Base-by-base conservation (phyloP, 2,113 vertebrate species). In the Scalopus aquaticus region DNA sequence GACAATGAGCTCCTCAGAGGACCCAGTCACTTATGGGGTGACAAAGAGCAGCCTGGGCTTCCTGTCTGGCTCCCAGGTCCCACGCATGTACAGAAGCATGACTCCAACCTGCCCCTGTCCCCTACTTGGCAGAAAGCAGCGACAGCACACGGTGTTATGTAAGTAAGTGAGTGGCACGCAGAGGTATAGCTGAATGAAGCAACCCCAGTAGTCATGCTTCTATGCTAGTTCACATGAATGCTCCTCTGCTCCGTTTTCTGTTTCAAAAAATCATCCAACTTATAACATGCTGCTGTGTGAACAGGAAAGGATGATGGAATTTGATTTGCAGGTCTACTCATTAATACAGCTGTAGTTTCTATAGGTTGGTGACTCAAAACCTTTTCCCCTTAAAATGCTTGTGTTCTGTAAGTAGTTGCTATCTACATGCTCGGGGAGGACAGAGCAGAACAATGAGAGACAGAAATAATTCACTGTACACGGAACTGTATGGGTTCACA, bases 101-200 rank as follows among this genome's bases (percentile, higher is more conserved):
- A 88, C 92, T 79, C 54, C 17, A 78, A 78, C 28, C 72, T 90
- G 91, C 95, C 93, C 93, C 65, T 88, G 72, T 77, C 79, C 88
- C 84, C 89, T 26, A 69, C 95, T 87, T 95, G 93, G 95, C 96
- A 62, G 74, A 78, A 9, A 2, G 51, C 79, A 32, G 19, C 22
- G 42, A 76, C 10, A 8, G 35, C 51, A 28, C 20, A 0, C 0
- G 2, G 44, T 67, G 44, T 69, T 94, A 74, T 13, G 39, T 85
- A 91, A 95, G 39, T 85, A 91, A 95, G 79, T 2, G 0, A 79
- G 42, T 10, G 20, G 54, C 7, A 26, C 28, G 26, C 0, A 12
- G 39, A 92, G 81, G 77, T 72, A 30, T 22, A 28, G 70, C 30
- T 54, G 70, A 91, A 90, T 77, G 77, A 81, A 78, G 69, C 84